A percentile compares a stretch with the other conserved stretches of the same genome.
Evolutionary conservation across 1,140 invertebrate species (phyloP).

Genomic region (Microplitis demolitor): DNA sequence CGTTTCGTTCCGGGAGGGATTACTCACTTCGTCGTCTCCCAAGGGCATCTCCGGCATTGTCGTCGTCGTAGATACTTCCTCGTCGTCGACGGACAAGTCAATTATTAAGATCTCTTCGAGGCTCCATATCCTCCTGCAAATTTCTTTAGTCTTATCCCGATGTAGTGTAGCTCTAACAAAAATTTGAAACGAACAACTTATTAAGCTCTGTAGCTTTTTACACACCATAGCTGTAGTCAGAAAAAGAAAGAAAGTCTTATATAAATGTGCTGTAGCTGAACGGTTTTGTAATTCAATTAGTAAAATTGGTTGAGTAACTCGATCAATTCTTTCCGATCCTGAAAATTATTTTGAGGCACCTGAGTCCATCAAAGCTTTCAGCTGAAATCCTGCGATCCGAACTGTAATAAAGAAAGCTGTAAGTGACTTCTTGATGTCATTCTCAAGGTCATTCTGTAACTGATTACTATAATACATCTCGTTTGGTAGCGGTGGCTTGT

Average conservation of each 20-base stretch:
- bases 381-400: background rate
- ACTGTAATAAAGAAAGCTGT: slow-evolving; percentile 4
- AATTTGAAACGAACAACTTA: too few species aligned
- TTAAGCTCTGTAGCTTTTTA: too few species aligned
- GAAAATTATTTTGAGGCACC: slow-evolving; percentile 9
- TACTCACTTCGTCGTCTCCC: too few species aligned
- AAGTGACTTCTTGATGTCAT: background rate
- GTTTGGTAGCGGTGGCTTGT: background rate
- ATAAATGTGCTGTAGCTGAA: background rate
- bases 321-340: background rate
- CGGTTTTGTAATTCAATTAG: background rate
- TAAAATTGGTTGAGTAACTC: background rate
- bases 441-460: background rate
- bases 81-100: too few species aligned
- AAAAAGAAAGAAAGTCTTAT: background rate
- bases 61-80: too few species aligned
- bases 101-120: too few species aligned
- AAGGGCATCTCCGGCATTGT: too few species aligned
- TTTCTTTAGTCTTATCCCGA: too few species aligned
- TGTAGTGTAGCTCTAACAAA: too few species aligned
- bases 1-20: too few species aligned
- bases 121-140: too few species aligned
- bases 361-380: slow-evolving; percentile 12
- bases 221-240: too few species aligned
- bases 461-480: background rate